These are phyloP conservation scores for Maniola hyperantus DNA, from an alignment of 2,888 invertebrate genomes.

Conservation along the genomic window DNA sequence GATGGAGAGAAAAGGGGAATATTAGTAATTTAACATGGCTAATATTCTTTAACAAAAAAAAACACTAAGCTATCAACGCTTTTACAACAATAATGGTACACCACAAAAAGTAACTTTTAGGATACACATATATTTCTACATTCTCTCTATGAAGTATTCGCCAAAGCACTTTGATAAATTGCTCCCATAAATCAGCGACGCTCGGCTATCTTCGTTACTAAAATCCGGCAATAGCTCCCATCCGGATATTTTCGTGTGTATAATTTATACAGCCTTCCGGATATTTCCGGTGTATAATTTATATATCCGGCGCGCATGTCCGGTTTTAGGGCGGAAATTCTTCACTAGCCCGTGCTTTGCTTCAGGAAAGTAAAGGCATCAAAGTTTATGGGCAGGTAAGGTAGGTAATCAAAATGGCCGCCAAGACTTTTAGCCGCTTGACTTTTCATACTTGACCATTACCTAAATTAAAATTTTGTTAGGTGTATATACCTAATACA, in stretches of 20 bases:
- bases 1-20: too few species aligned
- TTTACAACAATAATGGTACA: not conserved
- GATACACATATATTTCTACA: constrained; percentile 15
- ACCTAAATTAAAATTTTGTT: too few species aligned
- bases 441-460: not conserved
- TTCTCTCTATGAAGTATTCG: constrained; percentile 16
- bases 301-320: constrained; percentile 28
- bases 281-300: constrained; percentile 18
- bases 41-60: too few species aligned
- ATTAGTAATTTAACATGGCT: too few species aligned
- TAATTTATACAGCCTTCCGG: constrained; percentile 17
- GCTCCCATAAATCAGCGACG: constrained; percentile 20
- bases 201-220: constrained; percentile 21
- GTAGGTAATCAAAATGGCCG: not conserved
- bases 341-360: constrained; percentile 15
- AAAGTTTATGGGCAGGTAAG: constrained; percentile 10
- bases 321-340: constrained; percentile 34
- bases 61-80: too few species aligned
- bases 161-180: constrained; percentile 17
- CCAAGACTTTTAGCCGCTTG: not conserved
- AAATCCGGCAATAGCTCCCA: constrained; percentile 17
- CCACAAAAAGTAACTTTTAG: constrained; percentile 6
- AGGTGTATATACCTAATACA: too few species aligned
- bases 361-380: too few species aligned
- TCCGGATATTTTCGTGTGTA: constrained; percentile 26